Evolutionary conservation across 2,113 vertebrate genomes (phyloP), one percentile per base, ranked within the genome.

Genomic region (Sceloporus undulatus): DNA sequence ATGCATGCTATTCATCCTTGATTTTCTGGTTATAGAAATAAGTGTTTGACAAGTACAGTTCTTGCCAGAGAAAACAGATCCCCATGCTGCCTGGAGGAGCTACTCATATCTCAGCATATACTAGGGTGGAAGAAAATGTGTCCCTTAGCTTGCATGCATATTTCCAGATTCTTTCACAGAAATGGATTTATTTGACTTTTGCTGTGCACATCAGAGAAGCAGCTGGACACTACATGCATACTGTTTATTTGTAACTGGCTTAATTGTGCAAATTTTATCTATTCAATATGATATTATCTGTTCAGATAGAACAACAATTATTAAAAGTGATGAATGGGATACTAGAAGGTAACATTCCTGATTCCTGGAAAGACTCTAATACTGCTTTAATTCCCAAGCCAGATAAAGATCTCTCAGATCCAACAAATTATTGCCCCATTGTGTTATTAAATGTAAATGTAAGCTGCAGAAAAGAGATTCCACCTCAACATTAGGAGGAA

Each of bases 1-100:
- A 93, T 90, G 11, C 1, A 25, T 82, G 42, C 74, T 1, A 85
- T 75, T 75, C 13, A 82, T 89, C 48, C 42, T 21, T 88, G 56
- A 56, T 13, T 62, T 93, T 89, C 19, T 42, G 75, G 34, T 66
- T 86, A 84, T 18, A 76, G 79, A 79, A 79, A 38, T 71, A 71
- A 80, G 11, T 79, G 16, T 76, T 85, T 81, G 84, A 85, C 34
- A 62, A 4, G 18, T 62, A 62, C 13, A 62, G 59, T 62, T 62
- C 11, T 62, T 62, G 59, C 16, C 59, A 62, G 59, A 62, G 59
- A 62, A 62, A 62, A 59, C 56, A 62, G 59, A 62, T 62, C 11
- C 59, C 18, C 59, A 18, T 62, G 59, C 59, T 62, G 16, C 59
- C 3, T 1, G 2, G 19, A 6, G 3, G 18, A 84, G 5, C 18